Evolutionary conservation across 1,140 invertebrate species (phyloP).

Genomic region (Lamellibrachia luymesi): DNA sequence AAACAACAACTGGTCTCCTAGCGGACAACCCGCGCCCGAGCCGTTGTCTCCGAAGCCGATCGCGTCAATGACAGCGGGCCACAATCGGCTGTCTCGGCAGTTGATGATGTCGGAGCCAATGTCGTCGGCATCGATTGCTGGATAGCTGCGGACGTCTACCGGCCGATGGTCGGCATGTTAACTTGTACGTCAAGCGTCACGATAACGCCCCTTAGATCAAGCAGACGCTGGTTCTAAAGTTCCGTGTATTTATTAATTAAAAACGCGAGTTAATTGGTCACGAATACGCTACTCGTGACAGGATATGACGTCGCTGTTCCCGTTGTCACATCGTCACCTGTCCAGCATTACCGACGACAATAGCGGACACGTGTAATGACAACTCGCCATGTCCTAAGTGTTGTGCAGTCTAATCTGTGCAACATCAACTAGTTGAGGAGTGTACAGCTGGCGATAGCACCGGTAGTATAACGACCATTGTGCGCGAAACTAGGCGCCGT

Average conservation of each 20-base stretch:
- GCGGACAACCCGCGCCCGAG: background rate
- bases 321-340: background rate
- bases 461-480: background rate
- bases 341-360: background rate
- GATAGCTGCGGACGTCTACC: background rate
- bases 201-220: background rate
- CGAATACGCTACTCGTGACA: background rate
- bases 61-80: background rate
- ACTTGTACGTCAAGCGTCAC: background rate
- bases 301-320: background rate
- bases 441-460: background rate
- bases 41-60: background rate
- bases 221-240: background rate
- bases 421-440: background rate
- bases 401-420: background rate
- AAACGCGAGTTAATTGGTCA: background rate
- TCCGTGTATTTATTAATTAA: background rate
- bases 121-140: background rate
- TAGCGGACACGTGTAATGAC: background rate
- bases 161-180: background rate
- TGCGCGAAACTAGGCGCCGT: background rate
- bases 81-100: background rate
- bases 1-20: background rate
- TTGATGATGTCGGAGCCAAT: background rate
- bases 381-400: background rate